Evolutionary conservation across 2,797 vertebrate species (phyloP).

Genomic region (Chloroceryle inda): DNA sequence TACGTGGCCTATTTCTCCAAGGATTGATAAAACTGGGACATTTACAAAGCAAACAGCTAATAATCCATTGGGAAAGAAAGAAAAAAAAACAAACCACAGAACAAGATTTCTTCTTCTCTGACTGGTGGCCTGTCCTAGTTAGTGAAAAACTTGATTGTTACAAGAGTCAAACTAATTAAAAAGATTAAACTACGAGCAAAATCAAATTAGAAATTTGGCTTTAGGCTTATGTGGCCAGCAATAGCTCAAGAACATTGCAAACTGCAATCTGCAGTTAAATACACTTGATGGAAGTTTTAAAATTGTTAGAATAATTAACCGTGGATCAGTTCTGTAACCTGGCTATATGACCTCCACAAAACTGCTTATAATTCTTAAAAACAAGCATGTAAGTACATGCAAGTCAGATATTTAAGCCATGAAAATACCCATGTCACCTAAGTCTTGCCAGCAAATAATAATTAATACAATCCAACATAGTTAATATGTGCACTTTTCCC

Average conservation of each 20-base stretch:
- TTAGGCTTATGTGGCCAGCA: constrained; percentile 40
- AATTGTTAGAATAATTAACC: constrained; percentile 41
- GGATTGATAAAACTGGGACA: constrained; percentile 12
- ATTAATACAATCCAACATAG: neutral
- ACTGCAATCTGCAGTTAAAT: constrained; percentile 17
- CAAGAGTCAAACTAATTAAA: constrained; percentile 68
- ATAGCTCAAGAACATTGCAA: constrained; percentile 1
- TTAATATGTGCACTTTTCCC: neutral
- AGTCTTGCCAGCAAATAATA: neutral
- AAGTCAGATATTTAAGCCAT: neutral
- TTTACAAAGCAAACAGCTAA: constrained; percentile 22
- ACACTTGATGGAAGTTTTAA: constrained; percentile 12
- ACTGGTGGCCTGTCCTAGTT: constrained; percentile 44
- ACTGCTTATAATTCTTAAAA: neutral
- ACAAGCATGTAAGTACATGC: neutral
- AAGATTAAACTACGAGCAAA: constrained; percentile 52
- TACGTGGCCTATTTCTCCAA: neutral
- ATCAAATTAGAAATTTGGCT: constrained; percentile 66
- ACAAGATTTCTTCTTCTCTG: constrained; percentile 22
- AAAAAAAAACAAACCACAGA: neutral
- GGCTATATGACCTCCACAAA: neutral
- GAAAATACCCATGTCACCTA: neutral
- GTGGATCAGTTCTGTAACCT: neutral
- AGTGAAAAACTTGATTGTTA: constrained; percentile 49
- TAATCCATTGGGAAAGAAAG: neutral